A percentile compares a stretch with the other conserved stretches of the same genome.
These are phyloP conservation scores for Cherax quadricarinatus DNA, from an alignment of 1,140 invertebrate genomes.

Conservation along the genomic window DNA sequence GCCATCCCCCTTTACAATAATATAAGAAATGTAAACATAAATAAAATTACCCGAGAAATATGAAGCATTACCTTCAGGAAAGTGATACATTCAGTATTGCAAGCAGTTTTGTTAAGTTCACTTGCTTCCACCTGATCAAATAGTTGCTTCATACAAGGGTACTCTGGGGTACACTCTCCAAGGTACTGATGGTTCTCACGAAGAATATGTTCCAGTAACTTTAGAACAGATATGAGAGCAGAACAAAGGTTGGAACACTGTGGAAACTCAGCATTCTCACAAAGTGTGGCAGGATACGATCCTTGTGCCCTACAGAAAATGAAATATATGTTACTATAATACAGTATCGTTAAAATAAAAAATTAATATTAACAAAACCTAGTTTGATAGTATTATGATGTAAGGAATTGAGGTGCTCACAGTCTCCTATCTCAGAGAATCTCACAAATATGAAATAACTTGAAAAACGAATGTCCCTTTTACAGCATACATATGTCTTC, in stretches of 20 bases:
- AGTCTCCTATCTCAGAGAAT: too few species aligned
- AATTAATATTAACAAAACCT: too few species aligned
- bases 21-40: background rate
- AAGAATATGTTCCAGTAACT: background rate
- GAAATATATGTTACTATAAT: background rate
- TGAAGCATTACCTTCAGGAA: background rate
- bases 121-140: background rate
- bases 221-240: background rate
- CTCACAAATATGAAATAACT: too few species aligned
- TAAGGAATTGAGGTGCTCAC: too few species aligned
- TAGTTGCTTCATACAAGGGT: constrained; percentile 18
- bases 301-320: background rate
- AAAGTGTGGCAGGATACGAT: background rate
- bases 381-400: too few species aligned
- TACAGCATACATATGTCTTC: too few species aligned
- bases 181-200: background rate
- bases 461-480: too few species aligned
- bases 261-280: background rate
- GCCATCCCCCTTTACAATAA: too few species aligned
- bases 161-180: background rate
- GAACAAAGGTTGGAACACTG: background rate
- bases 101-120: background rate
- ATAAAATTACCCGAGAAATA: background rate
- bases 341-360: background rate
- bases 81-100: background rate